These are phyloP conservation scores for Drosophila varians DNA, from an alignment of 1,140 invertebrate genomes.

Conservation along the genomic window DNA sequence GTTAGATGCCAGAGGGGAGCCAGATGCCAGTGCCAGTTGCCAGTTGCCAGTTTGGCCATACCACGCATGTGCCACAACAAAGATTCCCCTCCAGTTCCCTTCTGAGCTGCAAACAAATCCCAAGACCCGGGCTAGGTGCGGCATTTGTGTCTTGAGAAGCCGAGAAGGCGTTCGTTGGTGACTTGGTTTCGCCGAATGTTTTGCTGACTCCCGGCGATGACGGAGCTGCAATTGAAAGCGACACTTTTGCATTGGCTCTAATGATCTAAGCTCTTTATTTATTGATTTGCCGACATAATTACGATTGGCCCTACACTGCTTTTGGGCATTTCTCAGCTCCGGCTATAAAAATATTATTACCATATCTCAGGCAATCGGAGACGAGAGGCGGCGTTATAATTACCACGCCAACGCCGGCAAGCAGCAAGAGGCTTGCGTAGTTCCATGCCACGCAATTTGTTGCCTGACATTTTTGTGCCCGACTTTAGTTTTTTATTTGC, in stretches of 20 bases:
- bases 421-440: conserved; percentile 22
- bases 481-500: conserved; percentile 26
- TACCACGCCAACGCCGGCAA: conserved; percentile 50
- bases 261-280: conserved; percentile 68
- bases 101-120: not conserved
- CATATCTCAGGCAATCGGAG: conserved; percentile 67
- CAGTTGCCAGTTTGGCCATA: conserved; percentile 6
- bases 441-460: conserved; percentile 59
- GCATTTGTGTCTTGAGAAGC: conserved; percentile 36
- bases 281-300: conserved; percentile 69
- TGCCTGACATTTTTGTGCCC: conserved; percentile 56
- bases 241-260: conserved; percentile 63
- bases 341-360: conserved; percentile 57
- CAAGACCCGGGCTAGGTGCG: conserved; percentile 36
- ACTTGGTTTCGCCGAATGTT: conserved; percentile 56
- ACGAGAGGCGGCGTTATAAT: conserved; percentile 70
- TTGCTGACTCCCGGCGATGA: conserved; percentile 40
- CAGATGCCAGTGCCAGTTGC: conserved; percentile 26
- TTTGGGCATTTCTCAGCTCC: conserved; percentile 32
- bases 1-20: conserved; percentile 12
- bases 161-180: conserved; percentile 45
- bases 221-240: conserved; percentile 60
- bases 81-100: conserved; percentile 25
- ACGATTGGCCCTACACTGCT: conserved; percentile 35
- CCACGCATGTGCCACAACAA: conserved; percentile 68